Evolutionary conservation across 2,113 vertebrate species (phyloP).

Genomic region (Tetrao urogallus): DNA sequence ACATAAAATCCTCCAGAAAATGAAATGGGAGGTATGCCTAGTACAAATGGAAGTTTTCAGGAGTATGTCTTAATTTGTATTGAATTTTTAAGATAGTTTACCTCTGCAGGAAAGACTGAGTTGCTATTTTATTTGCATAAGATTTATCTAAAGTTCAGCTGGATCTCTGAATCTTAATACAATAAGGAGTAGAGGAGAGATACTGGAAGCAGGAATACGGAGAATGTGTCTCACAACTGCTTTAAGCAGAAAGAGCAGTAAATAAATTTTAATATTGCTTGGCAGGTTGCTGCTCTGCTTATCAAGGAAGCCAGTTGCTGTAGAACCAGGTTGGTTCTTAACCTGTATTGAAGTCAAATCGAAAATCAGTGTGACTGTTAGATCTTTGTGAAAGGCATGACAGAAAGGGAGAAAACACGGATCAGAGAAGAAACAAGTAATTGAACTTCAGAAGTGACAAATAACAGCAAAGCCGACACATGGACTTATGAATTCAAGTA

Average conservation of each 20-base stretch:
- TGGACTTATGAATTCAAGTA: not conserved
- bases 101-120: not conserved
- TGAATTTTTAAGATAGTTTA: not conserved
- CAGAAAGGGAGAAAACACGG: not conserved
- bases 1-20: slow-evolving; percentile 21
- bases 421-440: not conserved
- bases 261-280: not conserved
- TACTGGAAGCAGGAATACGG: not conserved
- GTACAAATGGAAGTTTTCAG: not conserved
- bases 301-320: not conserved
- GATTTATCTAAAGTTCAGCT: not conserved
- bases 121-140: not conserved
- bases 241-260: not conserved
- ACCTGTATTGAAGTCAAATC: not conserved
- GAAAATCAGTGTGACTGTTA: not conserved
- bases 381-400: not conserved
- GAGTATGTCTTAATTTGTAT: not conserved
- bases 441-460: not conserved
- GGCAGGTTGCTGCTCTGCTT: not conserved
- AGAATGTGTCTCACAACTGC: not conserved
- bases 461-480: not conserved
- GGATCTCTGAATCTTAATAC: not conserved
- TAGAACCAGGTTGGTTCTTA: not conserved
- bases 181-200: not conserved
- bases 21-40: not conserved